phyloP scores from a whole-genome alignment of 2,888 invertebrate genomes.

The Plusia festucae region DNA sequence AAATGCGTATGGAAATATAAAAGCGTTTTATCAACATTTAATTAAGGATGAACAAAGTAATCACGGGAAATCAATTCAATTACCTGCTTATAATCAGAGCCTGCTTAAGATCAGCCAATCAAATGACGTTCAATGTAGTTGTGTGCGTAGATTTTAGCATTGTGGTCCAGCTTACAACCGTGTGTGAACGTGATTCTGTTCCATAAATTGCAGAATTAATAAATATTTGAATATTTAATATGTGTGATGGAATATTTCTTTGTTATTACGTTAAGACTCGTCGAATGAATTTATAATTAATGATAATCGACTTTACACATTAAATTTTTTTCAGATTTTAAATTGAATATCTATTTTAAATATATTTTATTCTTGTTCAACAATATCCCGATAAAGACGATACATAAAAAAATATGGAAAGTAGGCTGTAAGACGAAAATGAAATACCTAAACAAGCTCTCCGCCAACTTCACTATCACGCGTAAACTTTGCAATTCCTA shows the following conservation, averaged over 20 bases:
- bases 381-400: too few species aligned
- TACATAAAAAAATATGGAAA: too few species aligned
- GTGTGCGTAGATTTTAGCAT: neutral
- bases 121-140: neutral
- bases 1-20: slow-evolving; percentile 5
- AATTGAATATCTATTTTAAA: too few species aligned
- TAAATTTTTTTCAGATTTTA: too few species aligned
- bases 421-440: neutral
- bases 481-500: neutral
- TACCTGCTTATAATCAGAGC: slow-evolving; percentile 21
- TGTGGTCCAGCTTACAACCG: neutral
- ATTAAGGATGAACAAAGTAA: slow-evolving; percentile 36
- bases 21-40: slow-evolving; percentile 24
- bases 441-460: neutral
- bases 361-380: too few species aligned
- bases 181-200: neutral
- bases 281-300: too few species aligned
- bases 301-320: too few species aligned
- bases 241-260: too few species aligned
- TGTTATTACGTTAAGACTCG: too few species aligned
- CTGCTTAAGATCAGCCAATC: slow-evolving; percentile 7
- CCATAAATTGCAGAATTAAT: too few species aligned
- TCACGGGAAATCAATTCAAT: slow-evolving; percentile 40
- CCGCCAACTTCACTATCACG: neutral
- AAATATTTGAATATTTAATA: too few species aligned